Evolutionary conservation across 2,113 vertebrate species (phyloP).

Genomic region (Grus americana): DNA sequence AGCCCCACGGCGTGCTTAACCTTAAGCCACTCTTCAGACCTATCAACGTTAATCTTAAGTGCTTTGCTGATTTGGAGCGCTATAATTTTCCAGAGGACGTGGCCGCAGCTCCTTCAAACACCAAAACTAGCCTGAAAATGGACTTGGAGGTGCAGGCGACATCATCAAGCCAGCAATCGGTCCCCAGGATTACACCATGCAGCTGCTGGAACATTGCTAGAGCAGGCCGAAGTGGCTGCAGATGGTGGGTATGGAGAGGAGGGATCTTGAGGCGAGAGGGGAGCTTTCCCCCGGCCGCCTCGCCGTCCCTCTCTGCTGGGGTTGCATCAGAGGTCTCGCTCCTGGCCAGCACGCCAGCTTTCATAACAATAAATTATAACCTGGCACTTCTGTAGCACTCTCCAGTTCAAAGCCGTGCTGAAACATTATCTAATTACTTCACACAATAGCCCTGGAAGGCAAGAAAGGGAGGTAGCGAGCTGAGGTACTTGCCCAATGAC

Average conservation of each 20-base stretch:
- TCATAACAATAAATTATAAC: conserved; percentile 25
- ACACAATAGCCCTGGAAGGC: conserved; percentile 22
- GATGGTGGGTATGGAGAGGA: background rate
- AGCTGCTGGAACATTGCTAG: background rate
- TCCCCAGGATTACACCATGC: background rate
- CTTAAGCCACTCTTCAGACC: conserved; percentile 26
- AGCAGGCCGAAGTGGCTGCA: background rate
- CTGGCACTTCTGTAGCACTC: background rate
- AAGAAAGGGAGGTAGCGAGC: background rate
- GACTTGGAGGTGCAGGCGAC: background rate
- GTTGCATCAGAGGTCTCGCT: background rate
- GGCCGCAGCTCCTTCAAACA: background rate
- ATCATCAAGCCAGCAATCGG: background rate
- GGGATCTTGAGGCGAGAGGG: no score
- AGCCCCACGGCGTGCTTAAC: background rate
- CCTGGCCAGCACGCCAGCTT: background rate
- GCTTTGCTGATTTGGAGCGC: background rate
- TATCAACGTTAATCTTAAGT: conserved; percentile 16
- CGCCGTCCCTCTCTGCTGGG: fast-evolving
- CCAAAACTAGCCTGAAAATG: background rate
- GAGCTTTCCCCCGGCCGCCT: fast-evolving
- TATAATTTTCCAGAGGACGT: background rate
- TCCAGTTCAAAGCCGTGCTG: background rate
- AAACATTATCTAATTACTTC: conserved; percentile 54
- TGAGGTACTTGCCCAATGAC: background rate